Percentiles rank a stretch among this genome's conserved stretches.
These are phyloP conservation scores for Drosophila sp. DNA, from an alignment of 1,140 invertebrate genomes.

Conservation along the genomic window DNA sequence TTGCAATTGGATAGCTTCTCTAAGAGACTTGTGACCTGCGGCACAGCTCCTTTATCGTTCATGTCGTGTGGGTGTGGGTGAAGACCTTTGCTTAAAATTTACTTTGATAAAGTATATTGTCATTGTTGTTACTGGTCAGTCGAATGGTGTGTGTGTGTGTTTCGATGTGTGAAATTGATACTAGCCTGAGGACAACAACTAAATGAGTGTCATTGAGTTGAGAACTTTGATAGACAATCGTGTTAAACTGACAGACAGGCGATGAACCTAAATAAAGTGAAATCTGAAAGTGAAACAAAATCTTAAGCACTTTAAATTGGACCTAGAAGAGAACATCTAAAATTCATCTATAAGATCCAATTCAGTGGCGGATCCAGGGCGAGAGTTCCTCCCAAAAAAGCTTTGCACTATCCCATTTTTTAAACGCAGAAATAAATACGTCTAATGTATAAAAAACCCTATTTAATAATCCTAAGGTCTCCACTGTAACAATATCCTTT, in stretches of 20 bases:
- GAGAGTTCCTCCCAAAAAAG: too few relatives aligned
- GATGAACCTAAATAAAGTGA: background rate
- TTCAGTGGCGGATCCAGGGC: too few relatives aligned
- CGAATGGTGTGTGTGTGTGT: slow-evolving; percentile 15
- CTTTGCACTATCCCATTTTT: too few relatives aligned
- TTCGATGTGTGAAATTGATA: slow-evolving; percentile 15
- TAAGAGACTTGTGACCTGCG: background rate
- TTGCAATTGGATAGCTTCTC: background rate
- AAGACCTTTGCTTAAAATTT: slow-evolving; percentile 41
- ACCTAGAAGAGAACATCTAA: too few relatives aligned
- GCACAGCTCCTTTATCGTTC: background rate
- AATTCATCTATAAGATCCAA: too few relatives aligned
- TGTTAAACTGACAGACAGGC: background rate
- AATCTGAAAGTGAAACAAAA: background rate
- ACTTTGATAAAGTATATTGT: slow-evolving; percentile 20
- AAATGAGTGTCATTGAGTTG: background rate
- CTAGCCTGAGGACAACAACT: background rate
- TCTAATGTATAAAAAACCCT: too few relatives aligned
- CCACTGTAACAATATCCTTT: too few relatives aligned
- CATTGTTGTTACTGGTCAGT: background rate
- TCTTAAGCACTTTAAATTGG: background rate
- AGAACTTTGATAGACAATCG: background rate
- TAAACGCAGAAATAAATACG: too few relatives aligned
- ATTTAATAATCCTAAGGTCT: too few relatives aligned
- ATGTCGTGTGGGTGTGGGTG: slow-evolving; percentile 13